Evolutionary conservation across 2,113 vertebrate species (phyloP).

Genomic region (Bombycilla garrulus): DNA sequence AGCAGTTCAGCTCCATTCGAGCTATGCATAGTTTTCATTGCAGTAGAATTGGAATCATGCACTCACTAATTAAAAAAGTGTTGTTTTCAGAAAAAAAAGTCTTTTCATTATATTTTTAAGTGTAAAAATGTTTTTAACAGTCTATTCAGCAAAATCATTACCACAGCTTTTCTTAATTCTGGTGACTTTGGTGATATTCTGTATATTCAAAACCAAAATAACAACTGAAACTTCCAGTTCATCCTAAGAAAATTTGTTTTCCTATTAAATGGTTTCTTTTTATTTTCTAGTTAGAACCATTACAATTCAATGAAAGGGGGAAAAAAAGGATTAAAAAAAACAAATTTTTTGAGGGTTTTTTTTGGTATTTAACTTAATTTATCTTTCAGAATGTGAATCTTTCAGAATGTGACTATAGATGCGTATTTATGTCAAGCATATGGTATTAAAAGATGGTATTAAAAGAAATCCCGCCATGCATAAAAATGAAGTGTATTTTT

Average conservation of each 20-base stretch:
- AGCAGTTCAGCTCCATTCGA: background rate
- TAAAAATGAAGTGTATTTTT: background rate
- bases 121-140: background rate
- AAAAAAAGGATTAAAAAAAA: background rate
- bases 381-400: background rate
- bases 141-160: background rate
- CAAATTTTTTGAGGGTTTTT: background rate
- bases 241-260: background rate
- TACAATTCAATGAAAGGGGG: background rate
- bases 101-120: background rate
- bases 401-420: too few species aligned
- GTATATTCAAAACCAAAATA: background rate
- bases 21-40: background rate
- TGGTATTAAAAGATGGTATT: background rate
- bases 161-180: background rate
- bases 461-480: background rate
- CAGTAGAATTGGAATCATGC: background rate
- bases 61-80: background rate
- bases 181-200: background rate
- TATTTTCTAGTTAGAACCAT: background rate
- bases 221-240: background rate
- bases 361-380: background rate
- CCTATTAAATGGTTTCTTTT: background rate
- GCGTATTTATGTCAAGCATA: background rate
- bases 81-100: background rate